phyloP scores from a whole-genome alignment of 2,797 vertebrate species.

The Malacoctenus gilli region DNA sequence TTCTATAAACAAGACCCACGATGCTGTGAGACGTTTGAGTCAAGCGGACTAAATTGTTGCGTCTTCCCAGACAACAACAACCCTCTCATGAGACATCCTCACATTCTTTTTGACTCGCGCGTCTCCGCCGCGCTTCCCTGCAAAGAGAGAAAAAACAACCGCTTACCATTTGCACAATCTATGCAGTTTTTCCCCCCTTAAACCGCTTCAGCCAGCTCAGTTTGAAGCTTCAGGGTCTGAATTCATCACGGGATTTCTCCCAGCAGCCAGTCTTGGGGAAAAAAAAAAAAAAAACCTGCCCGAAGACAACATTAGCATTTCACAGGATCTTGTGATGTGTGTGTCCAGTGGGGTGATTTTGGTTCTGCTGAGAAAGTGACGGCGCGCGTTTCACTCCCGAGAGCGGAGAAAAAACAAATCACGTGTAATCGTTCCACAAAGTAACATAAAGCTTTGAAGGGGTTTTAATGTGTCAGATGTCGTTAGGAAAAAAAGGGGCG shows the following conservation, averaged over 20 bases:
- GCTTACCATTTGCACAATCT: too few species aligned
- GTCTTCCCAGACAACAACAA: neutral
- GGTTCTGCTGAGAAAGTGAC: conserved; percentile 15
- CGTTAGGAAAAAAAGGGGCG: conserved; percentile 3
- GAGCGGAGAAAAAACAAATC: neutral
- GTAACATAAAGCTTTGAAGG: conserved; percentile 1
- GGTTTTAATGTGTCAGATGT: neutral
- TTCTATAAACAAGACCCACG: conserved; percentile 11
- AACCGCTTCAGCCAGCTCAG: too few species aligned
- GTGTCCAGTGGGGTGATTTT: conserved; percentile 40
- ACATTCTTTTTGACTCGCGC: too few species aligned
- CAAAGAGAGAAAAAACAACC: too few species aligned
- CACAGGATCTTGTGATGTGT: conserved; percentile 36
- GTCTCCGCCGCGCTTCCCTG: too few species aligned
- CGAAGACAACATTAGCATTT: conserved; percentile 44
- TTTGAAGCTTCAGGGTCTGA: conserved; percentile 43
- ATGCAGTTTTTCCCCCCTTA: too few species aligned
- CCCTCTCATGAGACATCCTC: neutral
- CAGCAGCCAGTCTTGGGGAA: too few species aligned
- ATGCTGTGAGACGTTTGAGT: too few species aligned
- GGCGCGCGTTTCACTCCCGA: conserved; percentile 10
- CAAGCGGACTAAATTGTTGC: neutral
- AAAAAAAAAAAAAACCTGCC: conserved; percentile 40
- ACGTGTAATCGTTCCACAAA: neutral
- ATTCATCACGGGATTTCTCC: conserved; percentile 35